These are phyloP conservation scores for Octopus sinensis DNA, from an alignment of 1,140 invertebrate species.

Conservation along the genomic window DNA sequence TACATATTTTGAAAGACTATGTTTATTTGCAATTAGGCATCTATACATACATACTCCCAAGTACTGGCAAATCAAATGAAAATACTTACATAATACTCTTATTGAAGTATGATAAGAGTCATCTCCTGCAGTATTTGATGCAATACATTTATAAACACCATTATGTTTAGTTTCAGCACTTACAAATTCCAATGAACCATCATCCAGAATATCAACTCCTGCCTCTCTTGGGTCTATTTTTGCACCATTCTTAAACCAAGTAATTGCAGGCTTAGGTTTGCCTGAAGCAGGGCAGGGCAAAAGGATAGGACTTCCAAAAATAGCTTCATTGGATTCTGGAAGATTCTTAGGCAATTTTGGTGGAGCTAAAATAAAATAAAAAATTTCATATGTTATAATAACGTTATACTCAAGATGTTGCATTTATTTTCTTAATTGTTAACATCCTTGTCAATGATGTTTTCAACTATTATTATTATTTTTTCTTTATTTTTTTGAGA, in stretches of 20 bases:
- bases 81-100: conserved; percentile 45
- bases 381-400: conserved; percentile 5
- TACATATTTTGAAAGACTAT: too few relatives aligned
- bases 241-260: conserved; percentile 57
- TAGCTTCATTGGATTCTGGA: conserved; percentile 36
- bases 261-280: conserved; percentile 56
- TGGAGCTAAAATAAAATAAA: conserved; percentile 30
- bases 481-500: neutral
- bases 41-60: too few relatives aligned
- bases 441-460: neutral
- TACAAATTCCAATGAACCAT: conserved; percentile 43
- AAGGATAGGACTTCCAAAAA: conserved; percentile 45
- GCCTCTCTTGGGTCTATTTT: conserved; percentile 30
- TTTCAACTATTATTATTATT: neutral
- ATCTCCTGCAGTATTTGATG: conserved; percentile 57
- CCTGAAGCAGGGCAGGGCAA: conserved; percentile 58
- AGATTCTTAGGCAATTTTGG: conserved; percentile 37
- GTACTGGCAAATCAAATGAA: too few relatives aligned
- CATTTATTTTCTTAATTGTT: neutral
- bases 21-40: too few relatives aligned
- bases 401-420: neutral
- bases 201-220: conserved; percentile 33
- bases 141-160: conserved; percentile 58
- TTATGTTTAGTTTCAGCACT: conserved; percentile 46
- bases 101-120: conserved; percentile 41